Conservation (phyloP, 1,140 invertebrate genomes). For the Drosophila asahinai region DNA sequence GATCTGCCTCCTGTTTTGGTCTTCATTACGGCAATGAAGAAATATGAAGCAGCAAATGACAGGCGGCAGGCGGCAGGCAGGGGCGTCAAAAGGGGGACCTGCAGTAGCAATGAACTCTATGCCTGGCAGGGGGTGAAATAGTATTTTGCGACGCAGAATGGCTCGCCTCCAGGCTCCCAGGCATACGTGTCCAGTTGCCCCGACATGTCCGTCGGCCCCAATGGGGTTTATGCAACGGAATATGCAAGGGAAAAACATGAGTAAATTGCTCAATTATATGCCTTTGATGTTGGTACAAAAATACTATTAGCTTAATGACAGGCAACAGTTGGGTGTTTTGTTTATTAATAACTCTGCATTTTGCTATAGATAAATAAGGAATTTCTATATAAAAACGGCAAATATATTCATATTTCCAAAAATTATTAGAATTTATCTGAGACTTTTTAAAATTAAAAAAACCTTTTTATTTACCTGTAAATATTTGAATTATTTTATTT, state of each 20-base stretch:
- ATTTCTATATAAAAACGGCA: neutral
- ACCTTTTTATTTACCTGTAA: too few species aligned
- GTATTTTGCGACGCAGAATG: constrained; percentile 47
- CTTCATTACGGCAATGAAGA: constrained; percentile 60
- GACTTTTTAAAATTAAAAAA: too few species aligned
- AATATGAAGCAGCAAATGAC: constrained; percentile 65
- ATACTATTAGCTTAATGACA: neutral
- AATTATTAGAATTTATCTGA: too few species aligned
- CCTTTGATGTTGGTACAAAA: neutral
- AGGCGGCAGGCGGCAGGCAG: constrained; percentile 22
- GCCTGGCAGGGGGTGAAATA: constrained; percentile 20
- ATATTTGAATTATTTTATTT: neutral
- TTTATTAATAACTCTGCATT: neutral
- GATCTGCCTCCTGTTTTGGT: constrained; percentile 25
- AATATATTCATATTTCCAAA: too few species aligned
- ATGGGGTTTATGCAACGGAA: constrained; percentile 20
- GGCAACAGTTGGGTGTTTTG: neutral
- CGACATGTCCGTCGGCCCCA: neutral
- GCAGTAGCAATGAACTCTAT: constrained; percentile 13
- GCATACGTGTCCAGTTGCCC: constrained; percentile 30
- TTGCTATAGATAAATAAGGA: neutral
- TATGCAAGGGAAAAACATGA: neutral
- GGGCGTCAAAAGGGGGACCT: constrained; percentile 20
- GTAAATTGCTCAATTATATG: neutral
- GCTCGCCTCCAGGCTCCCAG: constrained; percentile 17